phyloP scores from a whole-genome alignment of 2,113 vertebrate genomes.

The Oreochromis spilurus region DNA sequence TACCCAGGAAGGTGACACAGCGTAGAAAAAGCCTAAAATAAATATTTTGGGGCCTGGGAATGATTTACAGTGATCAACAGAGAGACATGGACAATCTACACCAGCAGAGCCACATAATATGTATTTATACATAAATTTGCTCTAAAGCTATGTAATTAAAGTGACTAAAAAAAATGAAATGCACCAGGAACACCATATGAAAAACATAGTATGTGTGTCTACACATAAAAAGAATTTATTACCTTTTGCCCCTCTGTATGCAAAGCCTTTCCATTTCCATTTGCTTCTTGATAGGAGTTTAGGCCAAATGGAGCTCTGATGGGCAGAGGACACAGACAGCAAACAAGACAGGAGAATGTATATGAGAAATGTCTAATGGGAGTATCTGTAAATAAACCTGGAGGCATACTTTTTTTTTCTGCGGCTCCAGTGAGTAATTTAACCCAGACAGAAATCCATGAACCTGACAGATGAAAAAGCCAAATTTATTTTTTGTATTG shows the following conservation, averaged over 20 bases:
- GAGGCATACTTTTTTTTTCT: constrained; percentile 10
- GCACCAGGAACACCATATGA: not conserved
- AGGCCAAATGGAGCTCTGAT: not conserved
- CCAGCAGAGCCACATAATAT: not conserved
- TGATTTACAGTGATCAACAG: not conserved
- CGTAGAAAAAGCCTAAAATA: not conserved
- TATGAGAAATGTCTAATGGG: constrained; percentile 33
- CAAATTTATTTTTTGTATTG: not conserved
- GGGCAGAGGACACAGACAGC: constrained; percentile 6
- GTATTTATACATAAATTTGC: not conserved
- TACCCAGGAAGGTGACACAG: not conserved
- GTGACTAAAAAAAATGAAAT: not conserved
- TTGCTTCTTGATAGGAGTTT: not conserved
- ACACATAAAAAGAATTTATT: not conserved
- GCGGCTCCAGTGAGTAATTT: constrained; percentile 26
- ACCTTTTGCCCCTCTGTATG: not conserved
- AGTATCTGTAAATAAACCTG: constrained; percentile 47
- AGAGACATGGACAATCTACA: not conserved
- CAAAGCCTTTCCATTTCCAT: not conserved
- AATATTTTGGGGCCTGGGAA: not conserved
- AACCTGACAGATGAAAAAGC: constrained; percentile 50
- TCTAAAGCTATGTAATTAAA: not conserved
- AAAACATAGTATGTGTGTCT: not conserved
- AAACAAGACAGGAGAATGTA: constrained; percentile 32
- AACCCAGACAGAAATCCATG: constrained; percentile 50